Evolutionary conservation across 2,888 invertebrate species (phyloP), one percentile per base, ranked within the genome.

Genomic region (Endotricha flammealis): DNA sequence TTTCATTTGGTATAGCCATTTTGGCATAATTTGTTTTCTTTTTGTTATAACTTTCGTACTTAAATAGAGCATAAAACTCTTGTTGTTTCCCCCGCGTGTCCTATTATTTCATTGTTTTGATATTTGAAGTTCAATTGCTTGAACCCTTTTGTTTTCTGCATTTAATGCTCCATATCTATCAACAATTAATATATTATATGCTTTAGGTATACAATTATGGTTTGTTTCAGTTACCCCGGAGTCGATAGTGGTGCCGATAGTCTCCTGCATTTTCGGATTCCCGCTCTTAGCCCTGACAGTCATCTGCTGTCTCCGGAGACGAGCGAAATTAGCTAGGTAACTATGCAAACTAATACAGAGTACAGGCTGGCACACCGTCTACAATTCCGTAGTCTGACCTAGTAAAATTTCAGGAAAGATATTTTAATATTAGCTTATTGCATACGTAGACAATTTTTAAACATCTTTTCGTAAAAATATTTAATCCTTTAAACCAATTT

Each of bases 221-320:
- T 8, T 76, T 77, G 69, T 81, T 80, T 13, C 90, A 95, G 95
- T 95, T 48, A 92, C 95, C 31, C 94, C 95, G 33, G 95, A 95
- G 78, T 94, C 94, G 36, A 93, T 95, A 52, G 95, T 95, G 35
- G 92, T 95, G 50, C 95, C 95, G 27, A 95, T 95, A 53, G 92
- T 95, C 32, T 95, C 95, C 37, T 95, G 95, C 75, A 96, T 96
- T 66, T 90, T 96, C 63, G 95, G 95, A 39, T 96, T 96, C 65
- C 96, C 96, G 23, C 83, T 96, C 48, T 77, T 96, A 67, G 95
- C 95, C 2, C 88, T 96, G 41, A 90, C 95, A 48, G 92, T 96
- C 46, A 95, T 96, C 62, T 96, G 95, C 79, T 95, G 95, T 67
- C 87, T 96, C 45, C 87, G 95, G 39, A 88, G 94, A 57, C 88